These are phyloP conservation scores for Gandaritis pyraliata DNA, from an alignment of 2,888 invertebrate species.

Conservation along the genomic window DNA sequence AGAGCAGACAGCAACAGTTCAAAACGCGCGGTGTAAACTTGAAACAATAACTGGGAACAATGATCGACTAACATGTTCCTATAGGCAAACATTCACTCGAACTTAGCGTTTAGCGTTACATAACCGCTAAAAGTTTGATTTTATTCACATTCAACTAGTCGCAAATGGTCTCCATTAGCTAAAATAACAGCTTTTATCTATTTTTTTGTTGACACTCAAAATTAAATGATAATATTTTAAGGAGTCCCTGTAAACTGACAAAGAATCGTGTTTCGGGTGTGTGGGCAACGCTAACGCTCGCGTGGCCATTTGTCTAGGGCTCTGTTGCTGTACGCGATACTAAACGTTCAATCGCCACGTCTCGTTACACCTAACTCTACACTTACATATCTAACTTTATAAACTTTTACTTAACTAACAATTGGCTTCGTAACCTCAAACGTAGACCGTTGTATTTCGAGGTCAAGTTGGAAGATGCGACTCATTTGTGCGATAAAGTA, in stretches of 20 bases:
- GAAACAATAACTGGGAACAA: constrained; percentile 41
- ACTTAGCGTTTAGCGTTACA: background rate
- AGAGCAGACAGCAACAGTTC: constrained; percentile 40
- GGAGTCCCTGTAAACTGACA: too few relatives aligned
- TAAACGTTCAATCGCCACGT: constrained; percentile 63
- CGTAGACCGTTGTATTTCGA: constrained; percentile 56
- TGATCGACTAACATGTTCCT: constrained; percentile 24
- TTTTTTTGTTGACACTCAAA: too few relatives aligned
- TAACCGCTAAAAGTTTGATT: background rate
- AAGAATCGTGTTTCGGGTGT: too few relatives aligned
- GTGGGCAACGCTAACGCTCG: too few relatives aligned
- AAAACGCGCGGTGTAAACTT: constrained; percentile 10
- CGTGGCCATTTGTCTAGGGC: constrained; percentile 6
- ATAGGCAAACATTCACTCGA: constrained; percentile 6
- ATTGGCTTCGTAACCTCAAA: constrained; percentile 74
- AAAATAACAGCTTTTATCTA: too few relatives aligned
- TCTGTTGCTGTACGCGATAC: constrained; percentile 59
- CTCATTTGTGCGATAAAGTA: constrained; percentile 66
- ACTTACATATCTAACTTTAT: constrained; percentile 76
- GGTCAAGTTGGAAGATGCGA: constrained; percentile 50
- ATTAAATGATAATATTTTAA: too few relatives aligned
- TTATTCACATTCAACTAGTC: too few relatives aligned
- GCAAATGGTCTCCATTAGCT: too few relatives aligned
- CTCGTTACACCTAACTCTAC: constrained; percentile 69
- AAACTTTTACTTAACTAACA: constrained; percentile 75